These are phyloP conservation scores for Dryobates pubescens DNA, from an alignment of 2,797 vertebrate genomes.

Conservation along the genomic window DNA sequence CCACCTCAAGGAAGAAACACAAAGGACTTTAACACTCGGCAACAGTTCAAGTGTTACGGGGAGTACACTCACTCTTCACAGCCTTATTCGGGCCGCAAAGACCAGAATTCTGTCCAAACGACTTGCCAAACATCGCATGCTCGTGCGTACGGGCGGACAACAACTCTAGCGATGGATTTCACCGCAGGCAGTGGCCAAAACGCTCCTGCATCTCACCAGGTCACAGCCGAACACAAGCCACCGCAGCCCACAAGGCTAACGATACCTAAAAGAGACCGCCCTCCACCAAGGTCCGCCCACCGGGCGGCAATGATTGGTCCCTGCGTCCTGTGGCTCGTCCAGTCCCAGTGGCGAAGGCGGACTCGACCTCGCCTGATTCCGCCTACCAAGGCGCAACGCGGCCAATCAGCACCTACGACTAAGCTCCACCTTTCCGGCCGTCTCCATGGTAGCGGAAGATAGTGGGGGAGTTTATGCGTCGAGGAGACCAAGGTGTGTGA, in stretches of 20 bases:
- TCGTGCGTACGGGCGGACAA: accelerated
- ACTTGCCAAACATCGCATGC: accelerated
- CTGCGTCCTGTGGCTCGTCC: not conserved
- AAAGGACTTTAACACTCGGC: not conserved
- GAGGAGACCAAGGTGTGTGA: not conserved
- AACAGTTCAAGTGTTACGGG: accelerated
- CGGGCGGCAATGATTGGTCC: not conserved
- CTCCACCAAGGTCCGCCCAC: not conserved
- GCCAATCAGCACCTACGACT: accelerated
- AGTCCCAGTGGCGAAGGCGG: not conserved
- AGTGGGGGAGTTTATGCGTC: not conserved
- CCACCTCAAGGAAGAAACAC: accelerated
- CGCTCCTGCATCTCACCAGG: too few relatives aligned
- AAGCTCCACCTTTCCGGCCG: constrained; percentile 1
- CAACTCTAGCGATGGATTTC: accelerated
- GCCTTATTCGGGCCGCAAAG: accelerated
- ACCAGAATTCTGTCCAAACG: accelerated
- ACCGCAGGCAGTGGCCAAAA: accelerated
- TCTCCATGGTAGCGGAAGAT: not conserved
- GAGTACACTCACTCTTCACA: accelerated
- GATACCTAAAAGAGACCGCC: accelerated
- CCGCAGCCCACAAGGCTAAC: accelerated
- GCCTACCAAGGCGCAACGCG: accelerated
- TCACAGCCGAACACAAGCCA: too few relatives aligned
- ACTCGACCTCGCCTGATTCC: not conserved